Percentiles rank a stretch among this genome's conserved stretches.
Conservation (phyloP, 2,113 vertebrate genomes). For the Tetrao urogallus region DNA sequence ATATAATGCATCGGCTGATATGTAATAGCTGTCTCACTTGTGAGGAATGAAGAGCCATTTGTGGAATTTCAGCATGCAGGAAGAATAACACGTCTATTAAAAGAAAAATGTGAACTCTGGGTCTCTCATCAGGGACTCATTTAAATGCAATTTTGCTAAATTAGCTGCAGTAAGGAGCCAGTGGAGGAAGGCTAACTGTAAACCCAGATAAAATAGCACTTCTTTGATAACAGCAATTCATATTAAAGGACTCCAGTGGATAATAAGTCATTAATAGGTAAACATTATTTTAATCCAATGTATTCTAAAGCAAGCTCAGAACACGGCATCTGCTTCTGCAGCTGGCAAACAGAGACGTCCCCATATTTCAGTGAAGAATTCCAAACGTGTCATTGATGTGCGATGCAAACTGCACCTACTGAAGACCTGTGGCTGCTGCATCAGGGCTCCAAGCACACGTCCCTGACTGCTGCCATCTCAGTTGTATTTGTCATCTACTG, state of each 20-base stretch:
- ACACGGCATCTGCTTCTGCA: background rate
- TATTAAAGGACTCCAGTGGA: background rate
- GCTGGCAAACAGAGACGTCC: background rate
- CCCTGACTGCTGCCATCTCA: background rate
- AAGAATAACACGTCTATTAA: constrained; percentile 80
- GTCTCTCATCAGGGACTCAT: constrained; percentile 77
- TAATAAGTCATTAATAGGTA: constrained; percentile 24
- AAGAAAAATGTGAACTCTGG: constrained; percentile 75
- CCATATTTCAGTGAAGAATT: background rate
- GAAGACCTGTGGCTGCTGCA: background rate
- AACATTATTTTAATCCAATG: constrained; percentile 5
- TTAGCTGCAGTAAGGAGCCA: constrained; percentile 69
- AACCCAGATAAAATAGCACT: constrained; percentile 55
- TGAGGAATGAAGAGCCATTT: constrained; percentile 69
- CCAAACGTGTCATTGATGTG: background rate
- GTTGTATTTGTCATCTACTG: background rate
- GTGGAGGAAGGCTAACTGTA: constrained; percentile 53
- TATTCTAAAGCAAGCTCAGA: background rate
- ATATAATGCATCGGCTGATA: constrained; percentile 52
- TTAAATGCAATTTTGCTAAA: constrained; percentile 78
- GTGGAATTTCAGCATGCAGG: constrained; percentile 69
- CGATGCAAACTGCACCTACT: background rate
- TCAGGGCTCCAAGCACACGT: background rate
- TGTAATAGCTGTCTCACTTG: constrained; percentile 63
- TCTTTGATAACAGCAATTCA: constrained; percentile 24